Evolutionary conservation across 2,113 vertebrate species (phyloP).

Genomic region (Zingel zingel): DNA sequence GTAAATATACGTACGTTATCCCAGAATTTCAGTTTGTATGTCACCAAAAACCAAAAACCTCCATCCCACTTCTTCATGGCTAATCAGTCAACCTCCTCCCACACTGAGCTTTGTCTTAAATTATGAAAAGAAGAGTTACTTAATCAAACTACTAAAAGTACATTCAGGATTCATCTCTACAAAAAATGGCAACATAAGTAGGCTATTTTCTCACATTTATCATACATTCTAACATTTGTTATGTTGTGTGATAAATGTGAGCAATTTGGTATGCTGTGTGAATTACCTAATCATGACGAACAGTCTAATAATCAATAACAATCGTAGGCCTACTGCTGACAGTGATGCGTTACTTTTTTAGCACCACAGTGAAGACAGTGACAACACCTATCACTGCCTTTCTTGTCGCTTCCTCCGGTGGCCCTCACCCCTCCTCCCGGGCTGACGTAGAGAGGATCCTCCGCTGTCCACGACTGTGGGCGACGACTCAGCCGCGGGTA

Average conservation of each 20-base stretch:
- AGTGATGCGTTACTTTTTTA: constrained; percentile 5
- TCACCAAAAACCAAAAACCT: constrained; percentile 9
- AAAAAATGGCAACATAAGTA: neutral
- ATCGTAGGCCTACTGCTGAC: neutral
- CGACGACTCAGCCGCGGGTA: constrained; percentile 61
- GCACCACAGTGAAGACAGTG: constrained; percentile 8
- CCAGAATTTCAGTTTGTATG: neutral
- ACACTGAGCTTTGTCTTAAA: constrained; percentile 26
- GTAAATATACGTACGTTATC: neutral
- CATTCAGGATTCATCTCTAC: neutral
- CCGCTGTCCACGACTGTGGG: constrained; percentile 77
- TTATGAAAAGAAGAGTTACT: neutral
- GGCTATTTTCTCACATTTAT: neutral
- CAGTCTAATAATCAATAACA: neutral
- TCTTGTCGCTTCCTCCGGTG: constrained; percentile 75
- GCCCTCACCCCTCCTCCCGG: constrained; percentile 38
- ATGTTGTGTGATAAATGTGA: no score
- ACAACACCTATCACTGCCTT: constrained; percentile 57
- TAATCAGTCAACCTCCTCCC: neutral
- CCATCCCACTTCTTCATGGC: constrained; percentile 10
- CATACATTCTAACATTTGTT: neutral
- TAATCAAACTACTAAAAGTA: neutral
- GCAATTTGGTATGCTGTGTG: no score
- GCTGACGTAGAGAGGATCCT: constrained; percentile 81
- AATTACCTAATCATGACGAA: neutral